These are phyloP conservation scores for Amblyornis subalaris DNA, from an alignment of 2,113 vertebrate genomes.

Conservation along the genomic window DNA sequence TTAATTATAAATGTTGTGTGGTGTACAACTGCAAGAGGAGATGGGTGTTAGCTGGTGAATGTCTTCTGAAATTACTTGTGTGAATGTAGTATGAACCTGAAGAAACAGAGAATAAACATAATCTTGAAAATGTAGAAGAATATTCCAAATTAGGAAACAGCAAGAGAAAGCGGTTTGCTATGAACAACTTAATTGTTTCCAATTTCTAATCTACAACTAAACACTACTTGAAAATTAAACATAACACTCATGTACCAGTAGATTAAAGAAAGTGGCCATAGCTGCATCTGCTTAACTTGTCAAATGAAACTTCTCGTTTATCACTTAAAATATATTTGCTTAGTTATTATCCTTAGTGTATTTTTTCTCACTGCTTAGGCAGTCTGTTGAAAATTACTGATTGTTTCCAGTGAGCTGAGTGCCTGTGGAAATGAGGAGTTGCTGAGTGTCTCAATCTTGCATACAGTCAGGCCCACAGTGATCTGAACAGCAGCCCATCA, in stretches of 20 bases:
- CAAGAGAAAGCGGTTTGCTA: neutral
- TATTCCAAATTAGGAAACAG: neutral
- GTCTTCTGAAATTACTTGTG: neutral
- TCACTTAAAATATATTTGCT: neutral
- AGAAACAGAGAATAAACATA: neutral
- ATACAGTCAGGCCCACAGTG: neutral
- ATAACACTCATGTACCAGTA: neutral
- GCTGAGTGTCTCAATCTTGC: neutral
- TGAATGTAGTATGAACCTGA: neutral
- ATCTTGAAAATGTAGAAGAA: neutral
- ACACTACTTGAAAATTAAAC: slow-evolving; percentile 2
- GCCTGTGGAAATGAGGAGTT: neutral
- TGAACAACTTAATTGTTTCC: neutral
- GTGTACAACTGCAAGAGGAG: neutral
- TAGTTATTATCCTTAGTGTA: neutral
- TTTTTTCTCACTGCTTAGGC: neutral
- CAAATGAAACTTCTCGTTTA: slow-evolving; percentile 6
- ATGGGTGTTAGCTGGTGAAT: neutral
- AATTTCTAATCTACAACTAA: neutral
- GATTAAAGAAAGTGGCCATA: neutral
- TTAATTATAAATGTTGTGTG: slow-evolving; percentile 56
- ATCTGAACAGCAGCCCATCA: neutral
- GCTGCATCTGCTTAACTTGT: slow-evolving; percentile 4
- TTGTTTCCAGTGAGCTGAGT: neutral
- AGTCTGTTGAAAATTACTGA: slow-evolving; percentile 9